Percentiles rank a stretch among this genome's conserved stretches.
These are phyloP conservation scores for Aphrocallistes beatrix DNA, from an alignment of 37 sponge, comb jelly and placozoan genomes.

Conservation along the genomic window DNA sequence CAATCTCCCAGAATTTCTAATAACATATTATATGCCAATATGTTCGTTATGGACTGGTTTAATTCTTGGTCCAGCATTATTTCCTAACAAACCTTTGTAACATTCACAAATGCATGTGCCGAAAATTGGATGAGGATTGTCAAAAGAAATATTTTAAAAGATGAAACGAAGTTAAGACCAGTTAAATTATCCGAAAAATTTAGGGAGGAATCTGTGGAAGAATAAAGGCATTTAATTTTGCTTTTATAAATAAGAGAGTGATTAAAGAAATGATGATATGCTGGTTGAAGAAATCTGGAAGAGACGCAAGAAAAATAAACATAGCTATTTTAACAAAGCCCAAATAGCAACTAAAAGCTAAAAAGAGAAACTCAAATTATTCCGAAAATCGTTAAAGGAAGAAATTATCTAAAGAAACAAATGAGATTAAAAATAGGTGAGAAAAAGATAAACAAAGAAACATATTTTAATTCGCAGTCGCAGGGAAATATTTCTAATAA, in stretches of 20 bases:
- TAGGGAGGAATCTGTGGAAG: background rate
- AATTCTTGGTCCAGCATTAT: background rate
- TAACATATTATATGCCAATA: background rate
- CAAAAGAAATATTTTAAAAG: background rate
- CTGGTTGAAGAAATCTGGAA: background rate
- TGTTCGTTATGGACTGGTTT: background rate
- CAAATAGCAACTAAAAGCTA: background rate
- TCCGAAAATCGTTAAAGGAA: background rate
- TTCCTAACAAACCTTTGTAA: background rate
- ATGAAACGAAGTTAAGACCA: background rate
- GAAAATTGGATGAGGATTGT: background rate
- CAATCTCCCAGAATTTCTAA: background rate
- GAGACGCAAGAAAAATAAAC: background rate
- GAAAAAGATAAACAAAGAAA: background rate
- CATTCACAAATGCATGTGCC: background rate
- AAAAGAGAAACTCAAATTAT: background rate
- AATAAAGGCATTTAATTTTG: background rate
- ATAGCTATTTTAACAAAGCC: background rate
- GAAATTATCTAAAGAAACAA: background rate
- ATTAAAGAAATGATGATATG: background rate
- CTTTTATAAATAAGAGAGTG: background rate
- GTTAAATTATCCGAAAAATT: background rate
- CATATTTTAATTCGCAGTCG: no score
- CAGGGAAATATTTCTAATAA: no score
- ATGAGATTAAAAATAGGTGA: background rate